Conservation (phyloP, 2,888 invertebrate species). For the Neoitamus cyanurus region DNA sequence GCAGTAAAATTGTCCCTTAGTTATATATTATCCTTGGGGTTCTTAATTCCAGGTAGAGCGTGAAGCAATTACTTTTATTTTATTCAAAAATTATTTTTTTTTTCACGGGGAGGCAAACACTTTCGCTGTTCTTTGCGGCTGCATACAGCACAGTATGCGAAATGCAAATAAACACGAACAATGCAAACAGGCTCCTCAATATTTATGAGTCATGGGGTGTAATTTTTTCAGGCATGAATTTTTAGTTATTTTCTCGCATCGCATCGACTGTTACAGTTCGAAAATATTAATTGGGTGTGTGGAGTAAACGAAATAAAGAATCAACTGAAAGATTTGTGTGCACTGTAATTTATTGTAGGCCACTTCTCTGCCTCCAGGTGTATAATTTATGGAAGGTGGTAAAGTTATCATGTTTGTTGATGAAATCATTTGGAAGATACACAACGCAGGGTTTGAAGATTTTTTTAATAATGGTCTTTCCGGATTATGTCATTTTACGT, state of each 20-base stretch:
- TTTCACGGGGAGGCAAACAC: background rate
- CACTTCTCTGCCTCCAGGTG: background rate
- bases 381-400: background rate
- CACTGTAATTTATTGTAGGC: background rate
- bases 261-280: background rate
- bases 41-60: background rate
- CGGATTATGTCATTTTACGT: background rate
- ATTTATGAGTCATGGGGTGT: background rate
- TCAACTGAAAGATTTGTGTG: background rate
- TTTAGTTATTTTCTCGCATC: background rate
- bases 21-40: background rate
- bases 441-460: background rate
- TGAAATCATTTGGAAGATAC: background rate
- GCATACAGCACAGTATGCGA: background rate
- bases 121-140: background rate
- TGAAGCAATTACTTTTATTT: background rate
- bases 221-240: background rate
- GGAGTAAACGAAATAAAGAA: background rate
- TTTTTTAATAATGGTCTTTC: background rate
- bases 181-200: background rate
- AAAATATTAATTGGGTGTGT: background rate
- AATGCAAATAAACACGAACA: background rate
- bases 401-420: background rate
- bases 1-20: background rate
- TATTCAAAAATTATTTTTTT: background rate